phyloP scores from a whole-genome alignment of 2,797 vertebrate species.

The Gymnothorax reevesii region DNA sequence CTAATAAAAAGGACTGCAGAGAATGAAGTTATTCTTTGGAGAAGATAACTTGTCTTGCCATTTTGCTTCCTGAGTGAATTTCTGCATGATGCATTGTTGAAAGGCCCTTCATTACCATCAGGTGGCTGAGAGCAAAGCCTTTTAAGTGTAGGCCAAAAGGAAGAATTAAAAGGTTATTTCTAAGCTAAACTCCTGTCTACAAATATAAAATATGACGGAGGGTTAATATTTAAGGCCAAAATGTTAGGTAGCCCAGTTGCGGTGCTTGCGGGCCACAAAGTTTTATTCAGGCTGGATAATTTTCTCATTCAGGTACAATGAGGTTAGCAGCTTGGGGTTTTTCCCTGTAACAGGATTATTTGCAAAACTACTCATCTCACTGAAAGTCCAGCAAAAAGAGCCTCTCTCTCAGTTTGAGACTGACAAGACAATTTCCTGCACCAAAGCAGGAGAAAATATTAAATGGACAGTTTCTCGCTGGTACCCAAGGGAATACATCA shows the following conservation, averaged over 20 bases:
- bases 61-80: conserved; percentile 18
- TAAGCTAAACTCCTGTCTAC: neutral
- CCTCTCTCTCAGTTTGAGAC: neutral
- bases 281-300: neutral
- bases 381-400: neutral
- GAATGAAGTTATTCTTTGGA: conserved; percentile 38
- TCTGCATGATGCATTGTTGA: conserved; percentile 29
- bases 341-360: neutral
- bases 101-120: conserved; percentile 26
- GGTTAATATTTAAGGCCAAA: neutral
- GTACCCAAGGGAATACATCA: neutral
- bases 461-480: neutral
- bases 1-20: conserved; percentile 60
- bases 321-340: neutral
- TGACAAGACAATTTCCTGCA: neutral
- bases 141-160: no score
- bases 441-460: neutral
- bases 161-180: neutral
- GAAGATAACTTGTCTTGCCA: conserved; percentile 2
- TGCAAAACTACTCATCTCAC: neutral
- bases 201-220: neutral
- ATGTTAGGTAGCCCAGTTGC: neutral
- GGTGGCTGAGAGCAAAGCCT: no score
- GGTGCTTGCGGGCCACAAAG: neutral
- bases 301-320: neutral